These are phyloP conservation scores for Eurypyga helias DNA, from an alignment of 2,113 vertebrate species.

Conservation along the genomic window DNA sequence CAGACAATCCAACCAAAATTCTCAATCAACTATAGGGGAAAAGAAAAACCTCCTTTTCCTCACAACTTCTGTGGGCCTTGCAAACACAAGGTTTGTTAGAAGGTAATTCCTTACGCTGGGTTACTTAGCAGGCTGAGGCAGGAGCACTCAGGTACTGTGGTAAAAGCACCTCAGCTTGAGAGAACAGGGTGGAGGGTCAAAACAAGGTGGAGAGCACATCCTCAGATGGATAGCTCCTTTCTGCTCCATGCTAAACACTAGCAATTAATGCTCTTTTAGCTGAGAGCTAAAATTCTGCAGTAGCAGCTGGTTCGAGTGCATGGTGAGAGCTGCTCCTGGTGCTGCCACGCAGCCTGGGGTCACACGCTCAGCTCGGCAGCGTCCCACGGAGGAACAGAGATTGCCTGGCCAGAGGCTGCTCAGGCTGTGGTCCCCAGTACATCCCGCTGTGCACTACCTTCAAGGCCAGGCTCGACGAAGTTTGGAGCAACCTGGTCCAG, in stretches of 20 bases:
- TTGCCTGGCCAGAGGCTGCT: neutral
- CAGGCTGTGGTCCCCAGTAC: neutral
- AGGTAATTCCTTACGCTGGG: neutral
- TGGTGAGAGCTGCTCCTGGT: neutral
- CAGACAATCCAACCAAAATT: neutral
- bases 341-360: neutral
- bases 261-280: neutral
- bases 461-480: too few relatives aligned
- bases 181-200: neutral
- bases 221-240: neutral
- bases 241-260: neutral
- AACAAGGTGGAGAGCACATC: neutral
- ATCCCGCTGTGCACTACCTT: too few relatives aligned
- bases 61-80: neutral
- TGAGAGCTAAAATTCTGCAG: neutral
- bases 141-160: neutral
- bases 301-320: neutral
- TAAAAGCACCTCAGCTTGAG: neutral
- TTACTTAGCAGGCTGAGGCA: neutral
- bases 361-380: neutral
- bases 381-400: fast-evolving
- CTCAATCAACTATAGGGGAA: neutral
- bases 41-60: neutral
- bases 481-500: too few relatives aligned
- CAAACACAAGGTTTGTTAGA: neutral